Conservation (phyloP, 2,888 invertebrate species). For the Galeruca laticollis region DNA sequence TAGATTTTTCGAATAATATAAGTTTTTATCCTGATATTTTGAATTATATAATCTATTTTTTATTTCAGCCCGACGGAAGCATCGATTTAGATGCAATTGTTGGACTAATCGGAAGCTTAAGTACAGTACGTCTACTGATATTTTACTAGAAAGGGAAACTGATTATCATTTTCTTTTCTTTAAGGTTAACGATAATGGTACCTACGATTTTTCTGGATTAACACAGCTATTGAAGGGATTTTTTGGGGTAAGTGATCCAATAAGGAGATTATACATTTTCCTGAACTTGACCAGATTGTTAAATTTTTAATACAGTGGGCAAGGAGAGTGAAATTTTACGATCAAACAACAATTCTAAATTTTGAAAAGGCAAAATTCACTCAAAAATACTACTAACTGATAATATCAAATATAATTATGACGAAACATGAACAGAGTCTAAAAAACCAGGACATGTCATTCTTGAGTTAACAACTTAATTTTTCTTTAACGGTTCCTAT, state of each 20-base stretch:
- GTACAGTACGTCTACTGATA: conserved; percentile 58
- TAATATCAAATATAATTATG: no score
- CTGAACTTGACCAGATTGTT: background rate
- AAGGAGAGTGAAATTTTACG: no score
- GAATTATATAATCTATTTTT: no score
- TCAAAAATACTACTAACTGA: no score
- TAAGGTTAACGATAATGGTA: conserved; percentile 64
- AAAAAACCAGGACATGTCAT: no score
- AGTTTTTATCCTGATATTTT: background rate
- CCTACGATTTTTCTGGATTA: conserved; percentile 64
- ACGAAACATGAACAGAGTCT: no score
- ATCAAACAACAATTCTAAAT: no score
- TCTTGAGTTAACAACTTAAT: no score
- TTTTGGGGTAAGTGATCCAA: conserved; percentile 59
- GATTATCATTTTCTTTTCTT: conserved; percentile 40
- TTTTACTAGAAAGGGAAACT: background rate
- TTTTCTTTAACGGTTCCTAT: no score
- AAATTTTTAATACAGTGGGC: no score
- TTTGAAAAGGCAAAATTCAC: no score
- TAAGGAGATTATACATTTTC: background rate
- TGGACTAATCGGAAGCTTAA: conserved; percentile 63
- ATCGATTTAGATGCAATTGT: conserved; percentile 65
- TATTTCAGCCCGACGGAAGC: conserved; percentile 64
- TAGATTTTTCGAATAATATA: no score
- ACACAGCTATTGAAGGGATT: conserved; percentile 63